Conservation (phyloP, 92 coral and sea anemone genomes). For the Phenganax marumi region DNA sequence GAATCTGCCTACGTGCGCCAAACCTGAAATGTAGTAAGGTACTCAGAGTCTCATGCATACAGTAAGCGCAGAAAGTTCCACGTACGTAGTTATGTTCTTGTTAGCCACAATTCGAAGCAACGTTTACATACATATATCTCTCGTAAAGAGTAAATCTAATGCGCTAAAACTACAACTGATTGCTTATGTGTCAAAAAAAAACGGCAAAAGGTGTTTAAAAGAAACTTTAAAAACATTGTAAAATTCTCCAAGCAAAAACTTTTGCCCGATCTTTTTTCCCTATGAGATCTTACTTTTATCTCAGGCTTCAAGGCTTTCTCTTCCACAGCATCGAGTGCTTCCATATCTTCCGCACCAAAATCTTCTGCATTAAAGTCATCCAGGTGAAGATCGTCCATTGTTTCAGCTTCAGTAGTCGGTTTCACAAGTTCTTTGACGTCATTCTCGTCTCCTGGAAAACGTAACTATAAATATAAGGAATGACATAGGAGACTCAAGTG, state of each 20-base stretch:
- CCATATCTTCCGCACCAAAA: constrained; percentile 39
- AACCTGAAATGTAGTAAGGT: too few species aligned
- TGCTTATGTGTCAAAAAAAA: too few species aligned
- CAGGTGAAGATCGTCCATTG: background rate
- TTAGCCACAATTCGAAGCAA: too few species aligned
- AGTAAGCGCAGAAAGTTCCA: too few species aligned
- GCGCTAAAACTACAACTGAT: too few species aligned
- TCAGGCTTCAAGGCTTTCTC: constrained; percentile 32
- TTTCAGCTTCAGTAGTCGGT: constrained; percentile 6
- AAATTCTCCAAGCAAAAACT: background rate
- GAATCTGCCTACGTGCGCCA: too few species aligned
- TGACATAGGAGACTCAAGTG: background rate
- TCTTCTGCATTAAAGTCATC: constrained; percentile 38
- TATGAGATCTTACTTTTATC: constrained; percentile 18
- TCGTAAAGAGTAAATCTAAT: too few species aligned
- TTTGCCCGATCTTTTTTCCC: background rate
- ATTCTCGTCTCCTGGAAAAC: background rate
- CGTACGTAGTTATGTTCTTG: too few species aligned
- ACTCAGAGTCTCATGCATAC: too few species aligned
- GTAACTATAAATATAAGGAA: background rate
- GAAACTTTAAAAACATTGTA: background rate
- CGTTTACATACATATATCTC: too few species aligned
- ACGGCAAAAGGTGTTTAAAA: too few species aligned
- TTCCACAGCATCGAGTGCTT: constrained; percentile 51
- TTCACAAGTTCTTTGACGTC: constrained; percentile 35